Evolutionary conservation across 1,140 invertebrate genomes (phyloP).

Genomic region (Hycleus cichorii): DNA sequence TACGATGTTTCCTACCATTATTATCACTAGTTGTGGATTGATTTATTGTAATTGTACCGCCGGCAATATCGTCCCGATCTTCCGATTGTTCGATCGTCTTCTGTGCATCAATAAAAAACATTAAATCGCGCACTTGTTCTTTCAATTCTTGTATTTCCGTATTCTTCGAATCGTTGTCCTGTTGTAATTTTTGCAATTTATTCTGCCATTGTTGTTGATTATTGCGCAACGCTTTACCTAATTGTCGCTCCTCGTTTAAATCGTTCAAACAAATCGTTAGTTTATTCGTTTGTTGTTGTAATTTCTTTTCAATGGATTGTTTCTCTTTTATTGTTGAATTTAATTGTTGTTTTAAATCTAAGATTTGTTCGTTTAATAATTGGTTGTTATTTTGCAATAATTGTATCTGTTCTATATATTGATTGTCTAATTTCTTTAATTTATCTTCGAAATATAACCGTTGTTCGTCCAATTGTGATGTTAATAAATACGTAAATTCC

Average conservation of each 20-base stretch:
- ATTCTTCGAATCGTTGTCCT: conserved; percentile 52
- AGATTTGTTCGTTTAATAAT: conserved; percentile 44
- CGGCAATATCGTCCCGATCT: conserved; percentile 59
- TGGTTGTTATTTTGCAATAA: conserved; percentile 39
- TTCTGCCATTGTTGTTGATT: conserved; percentile 75
- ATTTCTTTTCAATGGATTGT: conserved; percentile 57
- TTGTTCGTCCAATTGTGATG: conserved; percentile 93
- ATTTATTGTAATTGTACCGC: conserved; percentile 60
- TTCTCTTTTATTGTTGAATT: conserved; percentile 54
- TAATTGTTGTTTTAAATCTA: conserved; percentile 48
- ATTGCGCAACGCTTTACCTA: conserved; percentile 64
- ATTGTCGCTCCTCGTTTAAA: conserved; percentile 68
- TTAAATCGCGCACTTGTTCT: conserved; percentile 89
- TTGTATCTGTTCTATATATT: conserved; percentile 40
- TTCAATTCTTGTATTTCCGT: conserved; percentile 73
- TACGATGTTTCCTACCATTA: conserved; percentile 23
- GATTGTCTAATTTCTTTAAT: conserved; percentile 46
- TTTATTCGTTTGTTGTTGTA: conserved; percentile 47
- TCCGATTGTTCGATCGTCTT: conserved; percentile 53
- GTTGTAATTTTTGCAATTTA: conserved; percentile 58
- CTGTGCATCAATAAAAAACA: conserved; percentile 92
- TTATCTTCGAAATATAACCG: conserved; percentile 86
- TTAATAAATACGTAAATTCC: conserved; percentile 96
- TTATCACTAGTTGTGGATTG: conserved; percentile 30
- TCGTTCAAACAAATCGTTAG: conserved; percentile 53